A percentile compares a stretch with the other conserved stretches of the same genome.
phyloP scores from a whole-genome alignment of 2,797 vertebrate species.

The Cynodonichthys magdalenae region DNA sequence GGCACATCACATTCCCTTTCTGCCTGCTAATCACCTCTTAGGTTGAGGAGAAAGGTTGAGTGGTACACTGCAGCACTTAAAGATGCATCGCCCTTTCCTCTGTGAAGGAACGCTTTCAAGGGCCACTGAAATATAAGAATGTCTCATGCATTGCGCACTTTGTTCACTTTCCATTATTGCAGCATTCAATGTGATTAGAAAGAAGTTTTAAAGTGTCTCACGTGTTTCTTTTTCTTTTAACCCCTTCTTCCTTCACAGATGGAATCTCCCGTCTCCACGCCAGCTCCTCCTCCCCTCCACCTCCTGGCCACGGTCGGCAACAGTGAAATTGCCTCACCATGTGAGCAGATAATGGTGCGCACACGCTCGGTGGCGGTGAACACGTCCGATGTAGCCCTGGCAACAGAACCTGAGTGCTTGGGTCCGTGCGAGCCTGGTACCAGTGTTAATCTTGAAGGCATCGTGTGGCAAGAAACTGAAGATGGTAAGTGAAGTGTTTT shows the following conservation, averaged over 20 bases:
- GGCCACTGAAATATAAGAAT: slow-evolving; percentile 27
- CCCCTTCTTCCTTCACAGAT: slow-evolving; percentile 82
- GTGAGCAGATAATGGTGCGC: slow-evolving; percentile 99
- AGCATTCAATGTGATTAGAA: slow-evolving; percentile 55
- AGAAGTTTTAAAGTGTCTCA: slow-evolving; percentile 46
- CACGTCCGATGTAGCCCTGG: slow-evolving; percentile 94
- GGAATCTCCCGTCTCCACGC: slow-evolving; percentile 95
- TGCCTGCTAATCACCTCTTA: slow-evolving; percentile 53
- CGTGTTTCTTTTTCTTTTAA: slow-evolving; percentile 36
- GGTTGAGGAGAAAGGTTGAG: slow-evolving; percentile 21
- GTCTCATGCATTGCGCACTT: slow-evolving; percentile 37
- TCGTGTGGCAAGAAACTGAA: slow-evolving; percentile 98
- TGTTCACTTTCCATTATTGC: slow-evolving; percentile 46
- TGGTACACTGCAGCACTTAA: slow-evolving; percentile 25
- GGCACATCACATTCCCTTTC: slow-evolving; percentile 39
- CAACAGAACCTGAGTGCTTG: slow-evolving; percentile 95
- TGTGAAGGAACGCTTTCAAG: slow-evolving; percentile 34
- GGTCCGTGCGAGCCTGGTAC: slow-evolving; percentile 98
- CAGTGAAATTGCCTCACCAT: slow-evolving; percentile 94
- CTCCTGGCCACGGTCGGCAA: slow-evolving; percentile 90
- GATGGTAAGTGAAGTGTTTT: slow-evolving; percentile 86
- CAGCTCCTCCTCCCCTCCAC: slow-evolving; percentile 93
- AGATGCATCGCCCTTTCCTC: slow-evolving; percentile 23
- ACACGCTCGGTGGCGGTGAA: slow-evolving; percentile 97
- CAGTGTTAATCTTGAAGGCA: slow-evolving; percentile 98